Percentiles rank a stretch among this genome's conserved stretches.
phyloP scores from a whole-genome alignment of 1,140 invertebrate genomes.

The Apis laboriosa region DNA sequence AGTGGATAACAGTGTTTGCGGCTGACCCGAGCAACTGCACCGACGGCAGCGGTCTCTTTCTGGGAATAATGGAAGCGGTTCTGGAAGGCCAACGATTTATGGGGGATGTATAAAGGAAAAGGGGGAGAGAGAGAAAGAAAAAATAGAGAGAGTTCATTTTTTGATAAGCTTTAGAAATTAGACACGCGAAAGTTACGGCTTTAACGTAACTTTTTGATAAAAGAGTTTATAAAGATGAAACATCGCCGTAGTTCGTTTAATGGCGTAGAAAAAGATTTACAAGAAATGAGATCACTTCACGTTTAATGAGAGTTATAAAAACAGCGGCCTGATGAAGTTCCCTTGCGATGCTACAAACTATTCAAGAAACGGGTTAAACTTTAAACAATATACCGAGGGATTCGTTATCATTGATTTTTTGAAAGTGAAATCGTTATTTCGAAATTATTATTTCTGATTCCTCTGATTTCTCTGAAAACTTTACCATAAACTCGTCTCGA shows the following conservation, averaged over 20 bases:
- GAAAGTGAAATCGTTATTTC: no score
- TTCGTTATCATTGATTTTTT: no score
- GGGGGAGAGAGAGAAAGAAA: no score
- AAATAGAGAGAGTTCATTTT: not conserved
- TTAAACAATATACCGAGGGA: no score
- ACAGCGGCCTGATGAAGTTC: not conserved
- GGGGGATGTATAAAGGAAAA: not conserved
- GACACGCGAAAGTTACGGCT: not conserved
- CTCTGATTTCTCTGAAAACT: no score
- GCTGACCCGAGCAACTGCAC: not conserved
- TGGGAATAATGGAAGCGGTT: not conserved
- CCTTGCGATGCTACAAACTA: no score
- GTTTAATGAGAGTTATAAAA: slow-evolving; percentile 1
- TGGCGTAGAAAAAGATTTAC: not conserved
- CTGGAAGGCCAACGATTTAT: not conserved
- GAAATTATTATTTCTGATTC: no score
- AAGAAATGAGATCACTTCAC: not conserved
- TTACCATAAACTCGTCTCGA: not conserved
- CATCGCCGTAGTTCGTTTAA: not conserved
- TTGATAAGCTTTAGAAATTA: not conserved
- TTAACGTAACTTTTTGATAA: not conserved
- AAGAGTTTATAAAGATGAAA: not conserved
- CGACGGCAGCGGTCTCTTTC: not conserved
- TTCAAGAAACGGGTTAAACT: no score
- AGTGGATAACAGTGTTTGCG: not conserved